Evolutionary conservation across 2,113 vertebrate genomes (phyloP).

Genomic region (Callocephalon fimbriatum): DNA sequence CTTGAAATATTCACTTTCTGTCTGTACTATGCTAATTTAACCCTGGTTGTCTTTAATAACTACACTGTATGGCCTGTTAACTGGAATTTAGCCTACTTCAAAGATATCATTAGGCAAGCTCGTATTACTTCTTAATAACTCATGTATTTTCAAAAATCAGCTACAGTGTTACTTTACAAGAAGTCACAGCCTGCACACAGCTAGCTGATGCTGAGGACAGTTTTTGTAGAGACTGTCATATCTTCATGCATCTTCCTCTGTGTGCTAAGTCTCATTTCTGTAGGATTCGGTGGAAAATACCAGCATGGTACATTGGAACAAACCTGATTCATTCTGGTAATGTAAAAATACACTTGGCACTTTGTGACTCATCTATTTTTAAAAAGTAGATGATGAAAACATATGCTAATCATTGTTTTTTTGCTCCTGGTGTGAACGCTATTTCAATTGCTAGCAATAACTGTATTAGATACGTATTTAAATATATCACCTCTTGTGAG

Average conservation of each 20-base stretch:
- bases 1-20: background rate
- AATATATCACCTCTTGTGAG: background rate
- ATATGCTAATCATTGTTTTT: background rate
- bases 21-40: background rate
- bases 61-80: background rate
- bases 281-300: background rate
- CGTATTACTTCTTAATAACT: background rate
- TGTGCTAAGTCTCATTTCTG: background rate
- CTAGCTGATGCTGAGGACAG: background rate
- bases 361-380: slow-evolving; percentile 18
- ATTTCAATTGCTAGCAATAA: background rate
- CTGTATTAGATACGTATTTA: background rate
- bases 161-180: background rate
- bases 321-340: background rate
- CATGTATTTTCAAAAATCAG: background rate
- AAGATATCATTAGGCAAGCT: background rate
- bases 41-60: background rate
- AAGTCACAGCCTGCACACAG: background rate
- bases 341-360: background rate
- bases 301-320: background rate
- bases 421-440: background rate
- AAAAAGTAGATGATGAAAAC: background rate
- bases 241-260: background rate
- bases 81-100: background rate
- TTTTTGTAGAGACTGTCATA: background rate